Evolutionary conservation across 92 coral and sea anemone species (phyloP), one percentile per base, ranked within the genome.

Genomic region (Epizoanthus rinbou): DNA sequence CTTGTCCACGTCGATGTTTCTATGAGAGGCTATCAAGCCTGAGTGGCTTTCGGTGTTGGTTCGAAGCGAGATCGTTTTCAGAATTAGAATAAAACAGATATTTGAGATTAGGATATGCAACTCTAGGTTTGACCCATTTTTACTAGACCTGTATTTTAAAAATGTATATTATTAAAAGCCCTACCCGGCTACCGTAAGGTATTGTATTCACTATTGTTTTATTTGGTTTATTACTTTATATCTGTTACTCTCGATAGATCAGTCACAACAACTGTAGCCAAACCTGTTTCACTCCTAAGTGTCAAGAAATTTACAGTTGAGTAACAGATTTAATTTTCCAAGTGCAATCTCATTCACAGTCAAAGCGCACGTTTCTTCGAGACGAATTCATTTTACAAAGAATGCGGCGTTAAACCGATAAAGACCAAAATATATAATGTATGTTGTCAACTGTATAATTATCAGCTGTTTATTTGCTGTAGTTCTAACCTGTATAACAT

Each of bases 1-100:
- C 73, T 28, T 50, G 73, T 67, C 50, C 47, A 33, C 73, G 23
- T 67, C 73, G 31, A 67, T 3, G 31, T 64, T 50, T 50, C 43
- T 50, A 50, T 50, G 43, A 50, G 54, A 50, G 54, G 33, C 21
- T 18, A 22, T 35, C 41, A 25, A 21, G 4, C 24, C 24, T 8
- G 22, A 59, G 23, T 8, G 14, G 73, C 73, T 33, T 28, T 25
- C 73, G 4, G 19, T 25, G 2, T 25, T 41, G 15, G 28, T 19
- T 67, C 73, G 17, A 41, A 33, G 39, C 22, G 28, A 67, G 19
- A 18, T 67, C 45, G 14, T 67, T 67, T 33, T 16, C 39, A 19
- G 13, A 15, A 65, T 37, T 13, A n/a, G n/a, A n/a, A n/a, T n/a
- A 1, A 28, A 28, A 28, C 18, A 24, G 13, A 50, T 1, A 9